Base-by-base conservation (phyloP, 2,113 vertebrate species). In the Cynopterus brachyotis region DNA sequence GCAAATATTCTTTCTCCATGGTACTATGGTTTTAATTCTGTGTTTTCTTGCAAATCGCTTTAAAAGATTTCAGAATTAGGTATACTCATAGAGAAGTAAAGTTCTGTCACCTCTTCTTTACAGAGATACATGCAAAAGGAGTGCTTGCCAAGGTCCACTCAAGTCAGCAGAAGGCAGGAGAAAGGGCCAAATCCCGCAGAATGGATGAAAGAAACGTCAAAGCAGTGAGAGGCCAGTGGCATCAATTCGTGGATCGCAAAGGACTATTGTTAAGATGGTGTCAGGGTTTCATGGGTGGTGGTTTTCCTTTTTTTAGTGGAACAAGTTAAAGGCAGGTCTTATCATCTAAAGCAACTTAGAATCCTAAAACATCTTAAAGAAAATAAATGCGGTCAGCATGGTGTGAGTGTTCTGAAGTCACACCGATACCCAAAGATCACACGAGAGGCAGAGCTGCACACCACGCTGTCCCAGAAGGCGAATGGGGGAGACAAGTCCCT, bases 31-130 rank as follows among this genome's bases (percentile, higher is more conserved):
- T 6, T 37, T 30, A 42, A 37, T 64, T 67, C 55, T 80, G 0
- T 62, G 64, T 64, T 80, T 91, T 85, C 86, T 73, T 62, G 7
- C 19, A 72, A 30, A 73, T 80, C 47, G 5, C 55, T 84, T 60
- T 78, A 28, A 50, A 94, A 80, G 92, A 42, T 32, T 30, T 22
- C 59, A 73, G 55, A 90, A 72, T 28, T 2, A 2, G 47, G 40
- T 16, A 35, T 19, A 47, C 15, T 32, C 12, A 37, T 0, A 16
- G 62, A 50, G 72, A 85, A 85, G 57, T 28, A 59, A 81, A 75
- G n/a, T 50, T 60, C 22, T 4, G 8, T 20, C 37, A 32, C 28
- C 16, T 91, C 81, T 81, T 78, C 37, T 91, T 86, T 81, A 69
- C 72, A 67, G 67, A 81, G 87, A 35, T 30, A 50, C 42, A 26